Percentiles rank a stretch among this genome's conserved stretches.
Conservation (phyloP, 2,113 vertebrate genomes). For the Cyprinodon variegatus region DNA sequence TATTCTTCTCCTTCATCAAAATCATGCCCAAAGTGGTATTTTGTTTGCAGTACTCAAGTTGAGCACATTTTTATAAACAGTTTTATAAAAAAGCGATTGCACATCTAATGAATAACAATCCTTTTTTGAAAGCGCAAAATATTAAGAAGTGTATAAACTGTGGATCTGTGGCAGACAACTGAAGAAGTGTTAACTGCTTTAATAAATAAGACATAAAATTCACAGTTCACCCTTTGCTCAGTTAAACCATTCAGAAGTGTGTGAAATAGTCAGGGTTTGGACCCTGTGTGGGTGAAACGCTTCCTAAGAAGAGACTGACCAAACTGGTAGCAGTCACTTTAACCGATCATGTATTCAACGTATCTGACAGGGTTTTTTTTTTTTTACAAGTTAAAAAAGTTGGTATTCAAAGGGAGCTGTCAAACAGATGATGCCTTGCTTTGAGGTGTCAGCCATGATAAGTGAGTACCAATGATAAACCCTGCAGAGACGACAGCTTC, state of each 20-base stretch:
- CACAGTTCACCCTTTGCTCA: no score
- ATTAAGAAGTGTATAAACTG: not conserved
- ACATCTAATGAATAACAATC: no score
- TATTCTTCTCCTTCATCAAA: no score
- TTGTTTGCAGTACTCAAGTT: no score
- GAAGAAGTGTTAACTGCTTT: no score
- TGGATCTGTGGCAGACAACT: no score
- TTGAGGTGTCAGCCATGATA: constrained; percentile 63
- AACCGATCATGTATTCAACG: not conserved
- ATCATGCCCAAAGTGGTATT: no score
- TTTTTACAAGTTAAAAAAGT: constrained; percentile 25
- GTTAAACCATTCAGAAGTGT: not conserved
- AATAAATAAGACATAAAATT: no score
- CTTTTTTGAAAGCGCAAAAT: not conserved
- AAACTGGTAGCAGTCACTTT: not conserved
- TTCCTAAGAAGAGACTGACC: not conserved
- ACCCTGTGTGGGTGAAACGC: not conserved
- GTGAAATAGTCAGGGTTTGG: not conserved
- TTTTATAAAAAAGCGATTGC: no score
- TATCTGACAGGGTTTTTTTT: constrained; percentile 13
- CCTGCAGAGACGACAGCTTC: constrained; percentile 53
- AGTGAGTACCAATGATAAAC: constrained; percentile 52
- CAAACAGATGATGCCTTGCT: constrained; percentile 37
- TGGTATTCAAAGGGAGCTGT: constrained; percentile 19
- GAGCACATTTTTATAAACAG: no score